A percentile compares a stretch with the other conserved stretches of the same genome.
Evolutionary conservation across 1,140 invertebrate genomes (phyloP).

Genomic region (Idris sp.): DNA sequence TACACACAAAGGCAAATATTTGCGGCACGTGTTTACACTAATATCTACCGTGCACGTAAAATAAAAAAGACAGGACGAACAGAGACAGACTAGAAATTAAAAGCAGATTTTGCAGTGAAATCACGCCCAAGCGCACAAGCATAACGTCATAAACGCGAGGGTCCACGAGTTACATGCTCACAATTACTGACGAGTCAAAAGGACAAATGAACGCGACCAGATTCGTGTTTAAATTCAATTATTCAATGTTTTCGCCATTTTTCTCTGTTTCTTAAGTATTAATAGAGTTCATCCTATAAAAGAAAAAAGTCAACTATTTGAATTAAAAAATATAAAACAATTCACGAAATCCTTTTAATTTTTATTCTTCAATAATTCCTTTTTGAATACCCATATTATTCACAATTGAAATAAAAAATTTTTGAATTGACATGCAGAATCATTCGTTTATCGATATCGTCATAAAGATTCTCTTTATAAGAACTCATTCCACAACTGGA

Average conservation of each 20-base stretch:
- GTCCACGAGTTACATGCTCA: conserved; percentile 5
- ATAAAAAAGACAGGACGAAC: conserved; percentile 38
- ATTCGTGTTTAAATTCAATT: conserved; percentile 23
- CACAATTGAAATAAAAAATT: too few relatives aligned
- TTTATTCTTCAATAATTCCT: too few relatives aligned
- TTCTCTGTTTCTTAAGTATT: background rate
- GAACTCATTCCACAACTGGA: conserved; percentile 35
- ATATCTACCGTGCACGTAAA: conserved; percentile 38
- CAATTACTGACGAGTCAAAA: conserved; percentile 42
- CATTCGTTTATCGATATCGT: conserved; percentile 23
- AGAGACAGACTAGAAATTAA: conserved; percentile 44
- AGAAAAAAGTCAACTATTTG: too few relatives aligned
- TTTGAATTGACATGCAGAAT: background rate
- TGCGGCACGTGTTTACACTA: conserved; percentile 39
- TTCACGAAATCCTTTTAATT: too few relatives aligned
- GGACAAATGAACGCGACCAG: conserved; percentile 13
- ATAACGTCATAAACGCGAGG: conserved; percentile 35
- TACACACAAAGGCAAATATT: conserved; percentile 34
- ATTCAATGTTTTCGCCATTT: background rate
- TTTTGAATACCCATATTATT: too few relatives aligned
- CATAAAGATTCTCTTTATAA: conserved; percentile 12
- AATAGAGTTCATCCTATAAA: too few relatives aligned
- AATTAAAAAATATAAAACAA: too few relatives aligned
- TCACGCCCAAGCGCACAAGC: conserved; percentile 42
- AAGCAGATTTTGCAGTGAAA: conserved; percentile 44